Evolutionary conservation across 37 sponge, comb jelly and placozoan species (phyloP), one percentile per base, ranked within the genome.

Genomic region (Crambe crambe): DNA sequence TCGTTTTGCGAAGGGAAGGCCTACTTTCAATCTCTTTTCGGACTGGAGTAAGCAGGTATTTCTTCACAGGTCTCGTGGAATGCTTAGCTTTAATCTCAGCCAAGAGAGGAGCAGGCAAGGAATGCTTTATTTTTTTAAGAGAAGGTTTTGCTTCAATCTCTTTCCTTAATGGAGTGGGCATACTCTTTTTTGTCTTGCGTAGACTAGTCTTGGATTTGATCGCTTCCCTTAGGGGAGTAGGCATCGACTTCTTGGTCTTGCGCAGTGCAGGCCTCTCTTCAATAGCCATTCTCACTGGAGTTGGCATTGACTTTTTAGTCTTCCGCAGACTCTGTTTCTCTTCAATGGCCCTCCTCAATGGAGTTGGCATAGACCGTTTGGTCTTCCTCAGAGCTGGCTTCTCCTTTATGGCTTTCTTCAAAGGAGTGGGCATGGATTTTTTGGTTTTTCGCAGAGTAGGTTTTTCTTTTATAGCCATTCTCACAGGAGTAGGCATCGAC

Each of bases 31-130:
- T 91, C 22, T 87, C 75, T 65, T 83, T 78, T 29, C 77, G 43
- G 23, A 91, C 36, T 38, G 92, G 92, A 37, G 92, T 91, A n/a
- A 84, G 75, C 58, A 87, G 38, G 3, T 58, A 56, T 34, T 67
- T 78, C 47, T 66, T 83, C 62, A 84, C 82, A 47, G 76, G 74
- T 10, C 83, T 20, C 27, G 89, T 72, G 25, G 56, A 29, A 37
- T 78, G 78, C 29, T 61, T 29, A 8, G 30, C 20, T 51, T 77
- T 31, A 37, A 92, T 92, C 2, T 60, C 74, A 23, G 75, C 62
- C 25, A 78, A 38, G 1, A 92, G 37, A 38, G 93, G 93, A 58
- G 93, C 89, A n/a, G 89, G 73, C 74, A 85, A 30, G 2, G 74
- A 32, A 0, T 61, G 74, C 54, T 70, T 80, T 57, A 79, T 83